Base-by-base conservation (phyloP, 2,113 vertebrate genomes). In the Ibidorhyncha struthersii region DNA sequence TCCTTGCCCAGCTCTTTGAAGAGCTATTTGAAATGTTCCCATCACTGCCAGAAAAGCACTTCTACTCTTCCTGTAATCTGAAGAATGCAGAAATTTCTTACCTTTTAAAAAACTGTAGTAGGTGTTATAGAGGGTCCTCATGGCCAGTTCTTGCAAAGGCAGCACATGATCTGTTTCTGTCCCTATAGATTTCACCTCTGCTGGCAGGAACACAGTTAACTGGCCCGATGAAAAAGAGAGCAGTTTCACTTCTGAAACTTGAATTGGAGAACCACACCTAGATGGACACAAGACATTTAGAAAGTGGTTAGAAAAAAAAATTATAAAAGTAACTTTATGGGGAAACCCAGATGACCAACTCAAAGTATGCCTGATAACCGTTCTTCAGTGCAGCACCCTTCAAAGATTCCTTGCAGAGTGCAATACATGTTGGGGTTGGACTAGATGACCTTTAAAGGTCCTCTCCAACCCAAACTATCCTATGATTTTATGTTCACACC, bases 81-180 rank as follows among this genome's bases (percentile, higher is more conserved):
- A 91, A 77, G 49, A 69, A 83, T 5, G 20, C 12, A 83, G 45
- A 77, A 43, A 79, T 43, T 34, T 70, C 79, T 22, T 98, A 99
- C 99, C 99, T 98, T 98, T 98, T 27, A 98, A 92, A 40, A 96
- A 87, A 8, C 89, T 83, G 92, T 96, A 98, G 96, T 97, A 98
- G 59, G 97, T 95, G 80, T 95, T 97, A 89, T 99, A 98, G 34
- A 99, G 98, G 6, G 97, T 97, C 97, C 99, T 98, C 98, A 99
- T 99, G 66, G 99, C 98, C 89, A 99, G 96, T 96, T 99, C 99
- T 94, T 99, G 99, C 95, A 99, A 98, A 25, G 99, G 99, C 73
- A 99, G 96, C 85, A 99, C 98, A 1, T 49, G 97, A 34, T 99
- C 99, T 2, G 93, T 86, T 96, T 98, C 98, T 5, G 98, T 99